A percentile compares a stretch with the other conserved stretches of the same genome.
Conservation (phyloP, 2,888 invertebrate species). For the Drosophila merina region DNA sequence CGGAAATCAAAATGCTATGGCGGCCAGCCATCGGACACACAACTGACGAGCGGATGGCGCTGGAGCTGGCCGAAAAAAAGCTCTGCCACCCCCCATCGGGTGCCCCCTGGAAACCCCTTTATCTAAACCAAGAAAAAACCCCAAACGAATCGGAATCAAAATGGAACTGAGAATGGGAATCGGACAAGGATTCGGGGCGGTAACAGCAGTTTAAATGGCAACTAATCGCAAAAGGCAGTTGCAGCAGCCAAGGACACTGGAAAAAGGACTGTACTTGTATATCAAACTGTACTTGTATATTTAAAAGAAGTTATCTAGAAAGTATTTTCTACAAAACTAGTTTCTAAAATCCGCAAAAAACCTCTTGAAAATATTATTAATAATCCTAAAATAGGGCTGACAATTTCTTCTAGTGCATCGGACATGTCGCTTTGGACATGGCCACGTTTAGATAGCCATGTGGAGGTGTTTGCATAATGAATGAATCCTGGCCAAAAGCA, state of each 20-base stretch:
- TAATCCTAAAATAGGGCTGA: background rate
- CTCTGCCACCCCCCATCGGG: background rate
- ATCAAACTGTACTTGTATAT: too few species aligned
- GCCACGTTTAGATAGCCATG: slow-evolving; percentile 50
- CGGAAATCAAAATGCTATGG: slow-evolving; percentile 74
- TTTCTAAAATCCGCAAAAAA: too few species aligned
- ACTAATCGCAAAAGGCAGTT: slow-evolving; percentile 69
- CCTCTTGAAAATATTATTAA: too few species aligned
- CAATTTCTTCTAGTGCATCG: background rate
- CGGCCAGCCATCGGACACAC: slow-evolving; percentile 55
- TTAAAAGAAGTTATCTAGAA: too few species aligned
- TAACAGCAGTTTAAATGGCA: slow-evolving; percentile 77
- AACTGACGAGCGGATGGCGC: slow-evolving; percentile 47
- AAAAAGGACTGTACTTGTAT: too few species aligned
- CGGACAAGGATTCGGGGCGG: slow-evolving; percentile 34
- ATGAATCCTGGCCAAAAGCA: slow-evolving; percentile 44
- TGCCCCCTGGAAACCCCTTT: slow-evolving; percentile 1
- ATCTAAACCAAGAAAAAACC: slow-evolving; percentile 2
- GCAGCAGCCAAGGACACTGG: slow-evolving; percentile 3
- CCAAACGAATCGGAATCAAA: slow-evolving; percentile 38
- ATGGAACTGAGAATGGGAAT: slow-evolving; percentile 13
- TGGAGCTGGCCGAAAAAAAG: slow-evolving; percentile 1
- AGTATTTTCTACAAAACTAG: too few species aligned
- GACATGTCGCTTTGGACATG: slow-evolving; percentile 19
- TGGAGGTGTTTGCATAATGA: slow-evolving; percentile 79